Evolutionary conservation across 2,797 vertebrate genomes (phyloP).

Genomic region (Neosilurus mollespiculum): DNA sequence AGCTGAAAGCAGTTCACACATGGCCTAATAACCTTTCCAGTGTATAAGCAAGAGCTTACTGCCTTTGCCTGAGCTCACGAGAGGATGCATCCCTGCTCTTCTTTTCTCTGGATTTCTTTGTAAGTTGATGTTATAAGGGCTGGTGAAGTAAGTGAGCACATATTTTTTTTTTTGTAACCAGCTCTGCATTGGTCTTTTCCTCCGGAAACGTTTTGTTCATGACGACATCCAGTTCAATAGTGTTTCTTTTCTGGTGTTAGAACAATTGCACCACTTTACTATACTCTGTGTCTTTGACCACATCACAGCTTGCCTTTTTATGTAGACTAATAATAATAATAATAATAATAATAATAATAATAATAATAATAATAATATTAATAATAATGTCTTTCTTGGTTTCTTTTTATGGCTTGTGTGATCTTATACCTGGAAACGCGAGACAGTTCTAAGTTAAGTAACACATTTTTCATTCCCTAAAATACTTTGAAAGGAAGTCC

Average conservation of each 20-base stretch:
- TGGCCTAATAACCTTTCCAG: constrained; percentile 44
- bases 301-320: constrained; percentile 8
- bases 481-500: constrained; percentile 47
- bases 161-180: neutral
- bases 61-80: constrained; percentile 46
- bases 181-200: constrained; percentile 8
- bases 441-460: neutral
- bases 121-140: constrained; percentile 33
- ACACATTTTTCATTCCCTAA: constrained; percentile 1
- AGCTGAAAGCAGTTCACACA: constrained; percentile 48
- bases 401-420: constrained; percentile 18
- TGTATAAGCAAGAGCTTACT: constrained; percentile 49
- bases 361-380: too few species aligned
- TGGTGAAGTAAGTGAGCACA: neutral
- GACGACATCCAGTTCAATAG: neutral
- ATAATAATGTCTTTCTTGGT: neutral
- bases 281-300: neutral
- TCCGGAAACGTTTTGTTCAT: constrained; percentile 2
- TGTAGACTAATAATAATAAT: neutral
- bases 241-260: neutral
- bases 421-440: neutral
- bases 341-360: too few species aligned
- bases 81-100: constrained; percentile 45
- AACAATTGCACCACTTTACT: neutral
- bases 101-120: neutral